Evolutionary conservation across 2,113 vertebrate genomes (phyloP).

Genomic region (Ictidomys tridecemlineatus): DNA sequence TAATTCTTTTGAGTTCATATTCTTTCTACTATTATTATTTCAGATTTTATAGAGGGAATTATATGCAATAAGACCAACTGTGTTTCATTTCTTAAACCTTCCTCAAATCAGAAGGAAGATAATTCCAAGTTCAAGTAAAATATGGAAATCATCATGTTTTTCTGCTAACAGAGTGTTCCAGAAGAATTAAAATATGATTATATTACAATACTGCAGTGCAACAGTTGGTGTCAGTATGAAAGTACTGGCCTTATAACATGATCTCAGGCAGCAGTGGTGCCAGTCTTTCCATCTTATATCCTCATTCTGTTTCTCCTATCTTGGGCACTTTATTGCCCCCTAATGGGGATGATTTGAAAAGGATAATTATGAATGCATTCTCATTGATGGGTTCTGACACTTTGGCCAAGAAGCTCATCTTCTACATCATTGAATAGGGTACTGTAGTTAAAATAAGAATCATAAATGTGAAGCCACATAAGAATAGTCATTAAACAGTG

Average conservation of each 20-base stretch:
- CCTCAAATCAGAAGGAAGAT: not conserved
- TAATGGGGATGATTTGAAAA: not conserved
- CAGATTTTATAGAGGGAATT: not conserved
- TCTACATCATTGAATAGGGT: slow-evolving; percentile 51
- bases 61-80: not conserved
- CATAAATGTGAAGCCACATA: slow-evolving; percentile 45
- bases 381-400: slow-evolving; percentile 27
- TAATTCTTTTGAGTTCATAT: not conserved
- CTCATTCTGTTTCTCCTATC: not conserved
- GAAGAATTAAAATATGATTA: not conserved
- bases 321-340: not conserved
- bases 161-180: not conserved
- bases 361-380: slow-evolving; percentile 11
- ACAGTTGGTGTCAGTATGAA: not conserved
- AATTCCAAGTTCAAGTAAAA: not conserved
- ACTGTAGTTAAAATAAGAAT: not conserved
- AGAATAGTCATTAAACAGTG: slow-evolving; percentile 64
- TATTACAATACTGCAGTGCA: too few relatives aligned
- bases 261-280: not conserved
- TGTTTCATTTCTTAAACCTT: not conserved
- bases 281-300: not conserved
- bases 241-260: not conserved
- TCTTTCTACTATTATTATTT: slow-evolving; percentile 1
- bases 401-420: slow-evolving; percentile 53
- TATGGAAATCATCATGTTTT: not conserved